Evolutionary conservation across 2,888 invertebrate genomes (phyloP).

Genomic region (Urechis unicinctus): DNA sequence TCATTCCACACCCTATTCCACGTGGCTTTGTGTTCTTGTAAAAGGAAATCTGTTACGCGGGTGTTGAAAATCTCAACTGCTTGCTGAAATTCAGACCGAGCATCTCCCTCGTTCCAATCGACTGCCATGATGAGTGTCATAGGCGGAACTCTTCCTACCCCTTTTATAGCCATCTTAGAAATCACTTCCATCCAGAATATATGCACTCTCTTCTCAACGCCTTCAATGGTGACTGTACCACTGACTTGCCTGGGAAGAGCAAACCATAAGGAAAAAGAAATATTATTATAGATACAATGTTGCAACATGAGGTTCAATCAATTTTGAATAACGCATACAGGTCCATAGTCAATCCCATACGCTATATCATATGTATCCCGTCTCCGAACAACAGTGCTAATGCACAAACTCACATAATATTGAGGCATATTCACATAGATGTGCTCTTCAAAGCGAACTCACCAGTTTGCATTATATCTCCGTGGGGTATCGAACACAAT

Average conservation of each 20-base stretch:
- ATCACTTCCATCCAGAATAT: background rate
- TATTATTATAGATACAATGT: too few relatives aligned
- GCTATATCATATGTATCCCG: too few relatives aligned
- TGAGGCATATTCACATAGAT: too few relatives aligned
- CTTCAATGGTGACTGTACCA: too few relatives aligned
- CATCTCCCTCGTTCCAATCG: background rate
- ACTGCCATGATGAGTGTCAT: background rate
- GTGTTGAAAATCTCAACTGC: background rate
- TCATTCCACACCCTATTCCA: conserved; percentile 19
- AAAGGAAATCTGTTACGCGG: background rate
- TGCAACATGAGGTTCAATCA: too few relatives aligned
- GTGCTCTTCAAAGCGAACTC: too few relatives aligned
- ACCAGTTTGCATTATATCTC: background rate
- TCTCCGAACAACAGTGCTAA: too few relatives aligned
- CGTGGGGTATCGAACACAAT: background rate
- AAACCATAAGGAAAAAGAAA: too few relatives aligned
- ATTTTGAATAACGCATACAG: too few relatives aligned
- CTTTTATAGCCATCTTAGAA: background rate
- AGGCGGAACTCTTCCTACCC: background rate
- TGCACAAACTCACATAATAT: too few relatives aligned
- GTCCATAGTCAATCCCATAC: too few relatives aligned
- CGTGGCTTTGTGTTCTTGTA: conserved; percentile 12
- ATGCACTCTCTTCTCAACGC: background rate
- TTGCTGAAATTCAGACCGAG: background rate
- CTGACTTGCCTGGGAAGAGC: too few relatives aligned